Percentiles rank a stretch among this genome's conserved stretches.
These are phyloP conservation scores for Poeciliopsis prolifica DNA, from an alignment of 2,113 vertebrate genomes.

Conservation along the genomic window DNA sequence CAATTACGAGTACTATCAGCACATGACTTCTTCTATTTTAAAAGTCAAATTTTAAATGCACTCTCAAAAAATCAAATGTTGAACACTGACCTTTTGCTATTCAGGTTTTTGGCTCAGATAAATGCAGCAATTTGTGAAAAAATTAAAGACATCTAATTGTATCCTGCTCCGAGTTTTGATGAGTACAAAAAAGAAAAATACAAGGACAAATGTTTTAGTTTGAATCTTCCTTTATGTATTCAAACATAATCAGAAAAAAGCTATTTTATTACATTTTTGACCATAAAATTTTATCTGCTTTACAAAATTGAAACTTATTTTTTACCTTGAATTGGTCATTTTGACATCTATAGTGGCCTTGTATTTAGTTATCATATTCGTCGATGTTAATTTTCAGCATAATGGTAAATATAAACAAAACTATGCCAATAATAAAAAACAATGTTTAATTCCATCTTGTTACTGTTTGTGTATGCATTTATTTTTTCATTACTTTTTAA, in stretches of 20 bases:
- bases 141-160: not conserved
- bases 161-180: not conserved
- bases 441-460: too few species aligned
- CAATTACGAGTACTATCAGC: constrained; percentile 7
- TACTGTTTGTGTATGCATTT: too few species aligned
- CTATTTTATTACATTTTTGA: not conserved
- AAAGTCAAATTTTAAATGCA: not conserved
- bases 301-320: not conserved
- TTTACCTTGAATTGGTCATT: not conserved
- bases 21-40: not conserved
- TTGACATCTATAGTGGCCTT: too few species aligned
- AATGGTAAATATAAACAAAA: too few species aligned
- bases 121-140: not conserved
- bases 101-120: not conserved
- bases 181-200: not conserved
- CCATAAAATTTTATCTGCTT: not conserved
- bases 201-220: not conserved
- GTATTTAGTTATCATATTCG: too few species aligned
- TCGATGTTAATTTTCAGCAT: too few species aligned
- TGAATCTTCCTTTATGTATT: not conserved
- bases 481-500: too few species aligned
- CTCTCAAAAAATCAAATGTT: not conserved
- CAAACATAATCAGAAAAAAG: too few species aligned
- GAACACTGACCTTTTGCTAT: not conserved
- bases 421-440: too few species aligned